Conservation (phyloP, 2,797 vertebrate species). For the Spondyliosoma cantharus region DNA sequence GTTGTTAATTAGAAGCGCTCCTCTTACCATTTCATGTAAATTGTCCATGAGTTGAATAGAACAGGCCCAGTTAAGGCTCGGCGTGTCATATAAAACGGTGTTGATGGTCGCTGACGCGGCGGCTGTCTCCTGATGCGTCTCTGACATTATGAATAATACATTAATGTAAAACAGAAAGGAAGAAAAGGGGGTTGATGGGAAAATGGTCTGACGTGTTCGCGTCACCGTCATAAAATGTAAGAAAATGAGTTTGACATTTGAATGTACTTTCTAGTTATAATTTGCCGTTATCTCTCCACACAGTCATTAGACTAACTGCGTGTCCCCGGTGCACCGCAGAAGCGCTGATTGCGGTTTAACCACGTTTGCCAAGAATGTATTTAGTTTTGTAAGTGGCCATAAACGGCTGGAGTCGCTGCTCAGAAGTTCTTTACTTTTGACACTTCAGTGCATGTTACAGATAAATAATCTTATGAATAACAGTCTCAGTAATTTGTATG, state of each 20-base stretch:
- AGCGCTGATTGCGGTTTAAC: neutral
- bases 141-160: slow-evolving; percentile 49
- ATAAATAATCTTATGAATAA: neutral
- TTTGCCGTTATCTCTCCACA: slow-evolving; percentile 29
- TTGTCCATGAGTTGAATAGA: neutral
- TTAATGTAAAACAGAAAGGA: slow-evolving; percentile 2
- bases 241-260: slow-evolving; percentile 68
- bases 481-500: neutral
- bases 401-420: slow-evolving; percentile 13
- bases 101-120: neutral
- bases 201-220: slow-evolving; percentile 17
- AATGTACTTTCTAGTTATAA: slow-evolving; percentile 11
- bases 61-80: neutral
- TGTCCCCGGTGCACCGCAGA: neutral
- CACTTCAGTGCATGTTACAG: neutral
- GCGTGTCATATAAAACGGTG: neutral
- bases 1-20: neutral
- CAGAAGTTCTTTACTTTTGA: neutral
- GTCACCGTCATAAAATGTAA: slow-evolving; percentile 34
- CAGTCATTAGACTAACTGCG: slow-evolving; percentile 38
- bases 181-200: neutral
- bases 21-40: neutral
- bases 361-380: neutral
- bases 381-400: slow-evolving; percentile 1
- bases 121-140: slow-evolving; percentile 29